Evolutionary conservation across 2,113 vertebrate species (phyloP).

Genomic region (Neomonachus schauinslandi): DNA sequence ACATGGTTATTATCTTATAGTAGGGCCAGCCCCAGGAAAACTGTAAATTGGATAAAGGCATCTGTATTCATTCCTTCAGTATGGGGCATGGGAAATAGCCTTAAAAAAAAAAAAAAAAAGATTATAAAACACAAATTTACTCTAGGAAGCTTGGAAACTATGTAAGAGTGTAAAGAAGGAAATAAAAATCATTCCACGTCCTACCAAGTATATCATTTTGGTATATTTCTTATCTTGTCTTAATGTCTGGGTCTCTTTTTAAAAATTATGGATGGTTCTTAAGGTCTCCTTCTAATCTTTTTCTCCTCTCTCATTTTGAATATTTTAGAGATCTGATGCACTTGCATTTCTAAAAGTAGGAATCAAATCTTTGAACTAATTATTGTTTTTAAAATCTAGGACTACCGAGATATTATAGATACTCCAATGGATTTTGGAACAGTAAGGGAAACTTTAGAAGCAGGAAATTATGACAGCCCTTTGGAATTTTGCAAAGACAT

Average conservation of each 20-base stretch:
- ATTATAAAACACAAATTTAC: neutral
- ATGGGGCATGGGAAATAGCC: neutral
- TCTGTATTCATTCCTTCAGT: neutral
- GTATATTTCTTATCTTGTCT: neutral
- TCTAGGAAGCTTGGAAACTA: neutral
- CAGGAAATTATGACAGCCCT: constrained; percentile 94
- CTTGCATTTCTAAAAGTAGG: constrained; percentile 7
- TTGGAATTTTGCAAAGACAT: constrained; percentile 96
- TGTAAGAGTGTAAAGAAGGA: neutral
- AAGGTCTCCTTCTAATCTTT: neutral
- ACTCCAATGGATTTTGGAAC: constrained; percentile 97
- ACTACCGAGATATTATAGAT: constrained; percentile 95
- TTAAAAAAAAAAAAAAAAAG: neutral
- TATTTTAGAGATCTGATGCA: neutral
- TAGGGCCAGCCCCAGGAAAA: neutral
- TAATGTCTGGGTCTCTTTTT: neutral
- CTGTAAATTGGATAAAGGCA: neutral
- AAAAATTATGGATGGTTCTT: neutral
- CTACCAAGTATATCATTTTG: neutral
- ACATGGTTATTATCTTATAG: neutral
- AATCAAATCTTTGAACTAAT: constrained; percentile 46
- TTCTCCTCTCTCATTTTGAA: neutral
- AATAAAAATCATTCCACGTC: neutral
- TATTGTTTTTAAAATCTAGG: constrained; percentile 85
- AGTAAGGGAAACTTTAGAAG: constrained; percentile 91